These are phyloP conservation scores for Actenoides lindsayi DNA, from an alignment of 2,113 vertebrate species.

Conservation along the genomic window DNA sequence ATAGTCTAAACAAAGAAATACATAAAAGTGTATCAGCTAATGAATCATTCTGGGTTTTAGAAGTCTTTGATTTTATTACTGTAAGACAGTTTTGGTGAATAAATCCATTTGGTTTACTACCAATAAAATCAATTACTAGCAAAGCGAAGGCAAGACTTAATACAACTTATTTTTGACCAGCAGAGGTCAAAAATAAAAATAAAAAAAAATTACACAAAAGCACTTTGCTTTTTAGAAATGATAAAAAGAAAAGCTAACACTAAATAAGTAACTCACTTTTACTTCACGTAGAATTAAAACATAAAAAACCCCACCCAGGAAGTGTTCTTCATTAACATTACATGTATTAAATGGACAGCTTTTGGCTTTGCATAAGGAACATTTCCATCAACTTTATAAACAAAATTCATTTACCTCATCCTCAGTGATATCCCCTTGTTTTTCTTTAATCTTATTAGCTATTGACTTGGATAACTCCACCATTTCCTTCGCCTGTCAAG, in stretches of 20 bases:
- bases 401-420: conserved; percentile 86
- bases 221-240: neutral
- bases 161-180: neutral
- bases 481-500: conserved; percentile 95
- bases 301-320: neutral
- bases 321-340: neutral
- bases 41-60: neutral
- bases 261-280: neutral
- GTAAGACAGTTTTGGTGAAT: neutral
- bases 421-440: conserved; percentile 97
- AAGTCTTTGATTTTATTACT: neutral
- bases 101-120: neutral
- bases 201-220: neutral
- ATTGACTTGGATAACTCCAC: conserved; percentile 96
- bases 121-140: neutral
- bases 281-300: neutral
- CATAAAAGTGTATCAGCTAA: neutral
- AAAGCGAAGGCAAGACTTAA: neutral
- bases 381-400: neutral
- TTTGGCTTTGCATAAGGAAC: neutral
- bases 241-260: neutral
- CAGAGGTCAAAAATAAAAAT: neutral
- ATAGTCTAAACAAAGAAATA: conserved; percentile 82
- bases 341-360: neutral
- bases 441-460: conserved; percentile 98